These are phyloP conservation scores for Matsumyia berberina DNA, from an alignment of 2,888 invertebrate species.

Conservation along the genomic window DNA sequence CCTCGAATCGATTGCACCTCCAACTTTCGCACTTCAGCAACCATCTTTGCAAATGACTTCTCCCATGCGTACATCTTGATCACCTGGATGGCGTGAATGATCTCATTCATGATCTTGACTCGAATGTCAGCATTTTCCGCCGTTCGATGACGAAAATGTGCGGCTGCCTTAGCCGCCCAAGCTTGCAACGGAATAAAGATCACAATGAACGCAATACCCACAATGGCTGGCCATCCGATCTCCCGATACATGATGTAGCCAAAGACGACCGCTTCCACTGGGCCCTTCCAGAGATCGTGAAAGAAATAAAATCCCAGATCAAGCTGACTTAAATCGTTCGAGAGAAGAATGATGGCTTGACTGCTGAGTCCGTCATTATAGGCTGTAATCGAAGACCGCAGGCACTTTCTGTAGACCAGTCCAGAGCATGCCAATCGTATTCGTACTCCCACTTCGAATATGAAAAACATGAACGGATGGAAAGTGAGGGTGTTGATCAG, in stretches of 20 bases:
- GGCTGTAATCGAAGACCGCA: constrained; percentile 91
- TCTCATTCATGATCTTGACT: constrained; percentile 95
- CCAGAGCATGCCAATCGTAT: constrained; percentile 89
- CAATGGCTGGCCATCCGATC: constrained; percentile 88
- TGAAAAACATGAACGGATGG: constrained; percentile 90
- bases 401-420: constrained; percentile 89
- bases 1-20: constrained; percentile 89
- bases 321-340: constrained; percentile 97
- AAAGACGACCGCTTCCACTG: constrained; percentile 86
- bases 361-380: constrained; percentile 93
- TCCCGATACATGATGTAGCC: constrained; percentile 86
- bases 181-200: constrained; percentile 91
- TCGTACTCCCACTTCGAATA: constrained; percentile 89
- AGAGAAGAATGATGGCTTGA: constrained; percentile 93
- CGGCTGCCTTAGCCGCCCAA: constrained; percentile 89
- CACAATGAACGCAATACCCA: constrained; percentile 89
- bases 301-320: constrained; percentile 95
- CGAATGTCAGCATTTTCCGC: constrained; percentile 93
- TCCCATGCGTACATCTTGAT: constrained; percentile 97
- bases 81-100: constrained; percentile 92
- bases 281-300: constrained; percentile 96
- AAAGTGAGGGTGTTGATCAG: constrained; percentile 86
- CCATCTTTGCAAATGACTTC: constrained; percentile 89
- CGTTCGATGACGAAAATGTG: constrained; percentile 88
- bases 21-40: constrained; percentile 89